phyloP scores from a whole-genome alignment of 2,888 invertebrate species.

The Torymus auratus region DNA sequence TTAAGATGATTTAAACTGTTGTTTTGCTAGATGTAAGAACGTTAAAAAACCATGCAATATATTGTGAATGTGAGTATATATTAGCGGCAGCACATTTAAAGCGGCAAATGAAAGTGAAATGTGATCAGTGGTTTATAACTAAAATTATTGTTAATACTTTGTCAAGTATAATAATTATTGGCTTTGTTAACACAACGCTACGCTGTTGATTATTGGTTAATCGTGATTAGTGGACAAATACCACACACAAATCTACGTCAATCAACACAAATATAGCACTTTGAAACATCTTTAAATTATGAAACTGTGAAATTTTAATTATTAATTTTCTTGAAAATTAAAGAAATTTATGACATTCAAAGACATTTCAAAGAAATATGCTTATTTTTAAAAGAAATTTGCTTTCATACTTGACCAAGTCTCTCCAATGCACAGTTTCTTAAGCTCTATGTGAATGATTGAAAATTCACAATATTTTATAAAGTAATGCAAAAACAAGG shows the following conservation, averaged over 20 bases:
- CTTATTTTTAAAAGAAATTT: slow-evolving; percentile 30
- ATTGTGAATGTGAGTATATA: slow-evolving; percentile 46
- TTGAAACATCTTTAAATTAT: slow-evolving; percentile 33
- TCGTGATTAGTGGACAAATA: slow-evolving; percentile 47
- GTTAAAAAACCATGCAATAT: slow-evolving; percentile 44
- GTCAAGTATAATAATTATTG: slow-evolving; percentile 71
- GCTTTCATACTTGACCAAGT: slow-evolving; percentile 74
- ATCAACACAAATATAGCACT: slow-evolving; percentile 31
- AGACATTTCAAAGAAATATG: slow-evolving; percentile 21
- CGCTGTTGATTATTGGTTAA: slow-evolving; percentile 42
- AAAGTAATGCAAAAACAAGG: neutral
- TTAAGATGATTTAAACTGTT: slow-evolving; percentile 59
- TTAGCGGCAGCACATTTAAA: slow-evolving; percentile 73
- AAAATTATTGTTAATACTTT: slow-evolving; percentile 71
- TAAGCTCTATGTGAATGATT: neutral
- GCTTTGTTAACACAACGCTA: slow-evolving; percentile 24
- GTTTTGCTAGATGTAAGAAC: slow-evolving; percentile 40
- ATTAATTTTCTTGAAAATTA: neutral
- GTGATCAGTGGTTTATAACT: slow-evolving; percentile 70
- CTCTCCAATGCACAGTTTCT: slow-evolving; percentile 59
- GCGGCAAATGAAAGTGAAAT: slow-evolving; percentile 76
- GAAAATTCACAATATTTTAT: slow-evolving; percentile 21
- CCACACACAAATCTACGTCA: slow-evolving; percentile 42
- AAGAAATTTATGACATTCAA: neutral
- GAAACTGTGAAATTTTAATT: neutral